These are phyloP conservation scores for Oreotrochilus melanogaster DNA, from an alignment of 2,113 vertebrate species.

Conservation along the genomic window DNA sequence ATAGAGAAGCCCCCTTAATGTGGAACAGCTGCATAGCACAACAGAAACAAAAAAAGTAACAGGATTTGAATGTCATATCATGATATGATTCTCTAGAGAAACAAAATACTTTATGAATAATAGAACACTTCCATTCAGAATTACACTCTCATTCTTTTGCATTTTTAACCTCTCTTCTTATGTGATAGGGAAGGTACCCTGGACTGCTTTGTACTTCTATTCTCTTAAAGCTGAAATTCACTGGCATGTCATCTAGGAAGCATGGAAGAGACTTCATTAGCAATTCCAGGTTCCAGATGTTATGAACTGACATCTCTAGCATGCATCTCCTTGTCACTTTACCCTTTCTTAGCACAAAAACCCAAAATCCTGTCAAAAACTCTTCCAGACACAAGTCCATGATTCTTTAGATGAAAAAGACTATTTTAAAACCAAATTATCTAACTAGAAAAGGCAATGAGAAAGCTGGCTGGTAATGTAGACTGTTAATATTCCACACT, in stretches of 20 bases:
- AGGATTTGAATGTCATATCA: slow-evolving; percentile 56
- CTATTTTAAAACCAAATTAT: slow-evolving; percentile 2
- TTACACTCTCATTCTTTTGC: slow-evolving; percentile 60
- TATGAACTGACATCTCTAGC: slow-evolving; percentile 65
- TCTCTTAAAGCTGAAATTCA: slow-evolving; percentile 60
- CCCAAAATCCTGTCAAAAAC: slow-evolving; percentile 29
- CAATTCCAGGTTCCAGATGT: slow-evolving; percentile 69
- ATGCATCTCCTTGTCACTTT: slow-evolving; percentile 60
- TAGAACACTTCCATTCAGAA: slow-evolving; percentile 69
- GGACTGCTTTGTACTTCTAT: slow-evolving; percentile 61
- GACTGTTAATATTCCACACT: background rate
- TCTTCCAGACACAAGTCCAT: background rate
- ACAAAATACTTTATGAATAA: slow-evolving; percentile 75
- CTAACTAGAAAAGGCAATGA: background rate
- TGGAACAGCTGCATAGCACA: slow-evolving; percentile 29
- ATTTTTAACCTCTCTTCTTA: slow-evolving; percentile 64
- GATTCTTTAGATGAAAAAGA: background rate
- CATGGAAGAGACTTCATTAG: slow-evolving; percentile 60
- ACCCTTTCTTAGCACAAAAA: slow-evolving; percentile 16
- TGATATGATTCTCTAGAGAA: slow-evolving; percentile 69
- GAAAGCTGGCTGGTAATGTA: background rate
- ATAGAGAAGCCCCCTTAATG: slow-evolving; percentile 32
- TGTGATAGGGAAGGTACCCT: slow-evolving; percentile 69
- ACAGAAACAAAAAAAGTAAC: slow-evolving; percentile 49
- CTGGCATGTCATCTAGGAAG: slow-evolving; percentile 55